Evolutionary conservation across 2,888 invertebrate species (phyloP), one percentile per base, ranked within the genome.

Genomic region (Labia minor): DNA sequence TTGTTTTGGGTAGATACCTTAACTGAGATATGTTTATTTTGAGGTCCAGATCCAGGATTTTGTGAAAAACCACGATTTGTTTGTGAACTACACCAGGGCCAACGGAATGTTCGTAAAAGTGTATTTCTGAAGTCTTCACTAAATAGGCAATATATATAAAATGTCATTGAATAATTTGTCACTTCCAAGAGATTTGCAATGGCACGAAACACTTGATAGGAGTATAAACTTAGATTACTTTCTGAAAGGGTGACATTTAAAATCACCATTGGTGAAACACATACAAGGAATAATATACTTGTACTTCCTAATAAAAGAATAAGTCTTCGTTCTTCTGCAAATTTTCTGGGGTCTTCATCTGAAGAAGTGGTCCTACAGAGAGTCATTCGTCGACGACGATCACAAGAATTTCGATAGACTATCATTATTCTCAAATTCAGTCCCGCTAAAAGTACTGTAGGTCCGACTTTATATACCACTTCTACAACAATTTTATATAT

Each of bases 61-160:
- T 49, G 14, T n/a, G 14, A 16, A 16, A 8, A 8, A 49, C 16
- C 49, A 4, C 16, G 3, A 3, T 16, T 49, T 3, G 2, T 66
- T 19, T 11, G 21, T 10, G 14, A 16, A 6, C 8, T 72, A 11
- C 72, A 69, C 79, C 82, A 82, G 1, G 83, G 81, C 79, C 85
- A 82, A 69, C 82, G 81, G 69, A 87, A 76, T n/a, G 86, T 86
- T 26, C 83, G 80, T 70, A 86, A 77, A 70, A 87, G 77, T 0
- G 88, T 89, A 73, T 84, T 85, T 37, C 89, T 83, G 76, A 89
- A 89, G 73, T 89, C 88, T 73, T 88, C 86, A 70, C 88, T 88
- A 76, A 89, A 88, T 68, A 88, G 81, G 75, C 87, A 89, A 78
- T 89, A 89, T 69, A 89, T 86, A 76, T 89, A 87, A 79, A 89